Evolutionary conservation across 2,888 invertebrate genomes (phyloP).

Genomic region (Cosmia pyralina): DNA sequence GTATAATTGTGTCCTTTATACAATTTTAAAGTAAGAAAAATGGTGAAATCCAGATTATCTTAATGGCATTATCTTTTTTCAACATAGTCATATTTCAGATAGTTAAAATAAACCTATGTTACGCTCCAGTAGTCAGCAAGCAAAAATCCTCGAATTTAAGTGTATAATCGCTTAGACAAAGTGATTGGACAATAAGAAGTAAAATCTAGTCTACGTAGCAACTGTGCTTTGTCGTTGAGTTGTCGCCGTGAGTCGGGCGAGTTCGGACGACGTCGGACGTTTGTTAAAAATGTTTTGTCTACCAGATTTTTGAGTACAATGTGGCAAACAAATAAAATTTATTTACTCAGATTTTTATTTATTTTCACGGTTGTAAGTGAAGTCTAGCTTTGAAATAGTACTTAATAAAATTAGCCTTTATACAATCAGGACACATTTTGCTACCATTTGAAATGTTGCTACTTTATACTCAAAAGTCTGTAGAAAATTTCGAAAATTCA

Average conservation of each 20-base stretch:
- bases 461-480: conserved; percentile 42
- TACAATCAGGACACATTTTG: conserved; percentile 3
- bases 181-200: conserved; percentile 88
- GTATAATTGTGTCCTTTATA: conserved; percentile 9
- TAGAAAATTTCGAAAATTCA: conserved; percentile 28
- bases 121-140: conserved; percentile 45
- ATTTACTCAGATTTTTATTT: not conserved
- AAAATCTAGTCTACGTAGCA: conserved; percentile 86
- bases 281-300: conserved; percentile 36
- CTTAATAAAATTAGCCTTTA: conserved; percentile 11
- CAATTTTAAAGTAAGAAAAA: not conserved
- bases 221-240: conserved; percentile 80
- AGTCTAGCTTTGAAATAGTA: conserved; percentile 10
- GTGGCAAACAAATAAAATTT: conserved; percentile 21
- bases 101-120: conserved; percentile 7
- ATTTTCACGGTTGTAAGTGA: not conserved
- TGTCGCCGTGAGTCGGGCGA: conserved; percentile 57
- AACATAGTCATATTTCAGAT: not conserved
- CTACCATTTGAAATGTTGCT: not conserved
- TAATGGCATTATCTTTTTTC: not conserved
- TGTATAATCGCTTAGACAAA: conserved; percentile 81
- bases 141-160: conserved; percentile 86
- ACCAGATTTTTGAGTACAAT: conserved; percentile 34
- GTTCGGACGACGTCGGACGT: conserved; percentile 53
- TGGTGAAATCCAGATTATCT: not conserved